phyloP scores from a whole-genome alignment of 2,888 invertebrate species.

The Lordiphosa andalusiaca region DNA sequence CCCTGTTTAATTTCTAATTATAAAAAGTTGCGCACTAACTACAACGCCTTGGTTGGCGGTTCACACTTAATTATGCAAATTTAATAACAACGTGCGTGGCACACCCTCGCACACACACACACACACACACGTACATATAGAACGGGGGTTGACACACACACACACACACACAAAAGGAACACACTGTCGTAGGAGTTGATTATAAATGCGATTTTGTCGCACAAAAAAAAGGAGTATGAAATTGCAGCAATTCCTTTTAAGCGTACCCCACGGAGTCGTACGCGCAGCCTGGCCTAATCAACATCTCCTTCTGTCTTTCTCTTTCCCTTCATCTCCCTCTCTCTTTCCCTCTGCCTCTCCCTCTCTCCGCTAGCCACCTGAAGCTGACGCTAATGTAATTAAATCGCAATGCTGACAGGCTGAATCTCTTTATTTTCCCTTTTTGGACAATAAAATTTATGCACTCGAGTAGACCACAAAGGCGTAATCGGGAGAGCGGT shows the following conservation, averaged over 20 bases:
- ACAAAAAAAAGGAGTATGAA: conserved; percentile 14
- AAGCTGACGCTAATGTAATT: conserved; percentile 56
- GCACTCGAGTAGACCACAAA: conserved; percentile 43
- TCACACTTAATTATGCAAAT: conserved; percentile 71
- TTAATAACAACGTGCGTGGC: conserved; percentile 56
- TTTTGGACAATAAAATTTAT: conserved; percentile 66
- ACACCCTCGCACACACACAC: conserved; percentile 33
- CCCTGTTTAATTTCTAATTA: conserved; percentile 44
- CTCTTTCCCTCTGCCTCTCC: not conserved
- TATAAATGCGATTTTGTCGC: conserved; percentile 56
- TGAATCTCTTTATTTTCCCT: conserved; percentile 20
- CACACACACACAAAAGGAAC: no score
- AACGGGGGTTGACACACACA: conserved; percentile 3
- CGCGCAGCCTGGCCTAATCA: conserved; percentile 36
- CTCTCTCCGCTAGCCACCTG: conserved; percentile 18
- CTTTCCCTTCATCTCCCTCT: not conserved
- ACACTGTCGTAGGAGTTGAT: conserved; percentile 34
- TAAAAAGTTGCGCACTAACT: conserved; percentile 23
- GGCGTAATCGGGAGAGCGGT: not conserved
- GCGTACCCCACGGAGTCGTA: conserved; percentile 65
- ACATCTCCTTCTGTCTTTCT: conserved; percentile 14
- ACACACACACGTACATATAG: no score
- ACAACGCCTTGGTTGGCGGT: conserved; percentile 27
- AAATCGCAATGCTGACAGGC: conserved; percentile 58
- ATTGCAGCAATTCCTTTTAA: conserved; percentile 56